Evolutionary conservation across 2,113 vertebrate species (phyloP), one percentile per base, ranked within the genome.

Genomic region (Seriola dumerili): DNA sequence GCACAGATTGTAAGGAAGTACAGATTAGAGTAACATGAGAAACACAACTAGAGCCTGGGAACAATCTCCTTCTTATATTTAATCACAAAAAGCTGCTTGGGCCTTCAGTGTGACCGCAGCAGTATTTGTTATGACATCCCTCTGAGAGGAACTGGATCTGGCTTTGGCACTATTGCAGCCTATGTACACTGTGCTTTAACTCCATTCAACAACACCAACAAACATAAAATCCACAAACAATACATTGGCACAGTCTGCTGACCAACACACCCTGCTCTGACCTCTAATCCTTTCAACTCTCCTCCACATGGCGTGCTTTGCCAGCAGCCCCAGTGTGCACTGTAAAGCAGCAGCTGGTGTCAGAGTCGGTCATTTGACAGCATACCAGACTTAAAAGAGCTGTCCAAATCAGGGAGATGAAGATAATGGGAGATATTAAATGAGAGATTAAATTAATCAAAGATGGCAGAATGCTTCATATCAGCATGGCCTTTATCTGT

Each of bases 311-410:
- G 54, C 48, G 1, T 46, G 52, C 50, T 11, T 55, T 72, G 64
- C 72, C 73, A 63, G 40, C 68, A 71, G 59, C 36, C 69, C 72
- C 25, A 42, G 42, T 70, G 23, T 23, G 57, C 40, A 46, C 14
- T 72, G 67, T 48, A 32, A 62, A 69, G 73, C 9, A 68, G 78
- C 83, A 90, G 85, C 89, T 87, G 90, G 69, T 68, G 81, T 80
- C 63, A 0, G n/a, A 55, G 42, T 75, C 57, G 8, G 42, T 89
- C 48, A 89, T 90, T 52, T 16, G 65, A 89, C 76, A 71, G 23
- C 66, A 83, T 88, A 67, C 83, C 64, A 44, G 52, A 76, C 63
- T 74, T 70, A 25, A 75, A 57, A 78, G 14, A 55, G 14, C 19
- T 40, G 3, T 8, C n/a, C 58, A 42, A 2, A 62, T 59, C 42